phyloP scores from a whole-genome alignment of 1,140 invertebrate genomes.

The Drosophila dunni region DNA sequence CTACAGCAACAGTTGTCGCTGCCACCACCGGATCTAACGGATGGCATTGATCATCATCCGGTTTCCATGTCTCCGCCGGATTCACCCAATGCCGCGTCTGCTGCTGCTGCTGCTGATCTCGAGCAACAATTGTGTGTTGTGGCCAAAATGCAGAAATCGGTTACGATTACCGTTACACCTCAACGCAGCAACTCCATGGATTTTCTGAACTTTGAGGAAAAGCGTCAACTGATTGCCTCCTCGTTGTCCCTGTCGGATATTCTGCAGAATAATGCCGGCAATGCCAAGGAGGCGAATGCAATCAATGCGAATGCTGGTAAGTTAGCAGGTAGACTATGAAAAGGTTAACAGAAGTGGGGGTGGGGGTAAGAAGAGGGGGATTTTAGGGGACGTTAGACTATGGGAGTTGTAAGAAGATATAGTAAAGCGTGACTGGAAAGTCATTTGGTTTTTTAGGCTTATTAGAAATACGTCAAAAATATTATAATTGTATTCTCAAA shows the following conservation, averaged over 20 bases:
- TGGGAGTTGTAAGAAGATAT: no score
- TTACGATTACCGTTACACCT: slow-evolving; percentile 88
- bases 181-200: slow-evolving; percentile 94
- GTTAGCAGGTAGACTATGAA: neutral
- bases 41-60: slow-evolving; percentile 65
- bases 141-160: slow-evolving; percentile 86
- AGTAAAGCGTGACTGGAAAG: no score
- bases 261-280: slow-evolving; percentile 88
- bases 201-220: slow-evolving; percentile 95
- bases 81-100: slow-evolving; percentile 54
- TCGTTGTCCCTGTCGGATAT: slow-evolving; percentile 94
- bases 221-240: slow-evolving; percentile 94
- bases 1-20: slow-evolving; percentile 56
- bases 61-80: slow-evolving; percentile 64
- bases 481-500: no score
- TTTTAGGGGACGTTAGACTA: no score
- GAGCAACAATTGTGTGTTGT: slow-evolving; percentile 79
- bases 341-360: no score
- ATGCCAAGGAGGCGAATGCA: slow-evolving; percentile 56
- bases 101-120: slow-evolving; percentile 46
- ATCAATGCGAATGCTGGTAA: slow-evolving; percentile 70
- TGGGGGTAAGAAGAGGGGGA: no score
- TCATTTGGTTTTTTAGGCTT: no score
- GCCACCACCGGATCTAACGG: slow-evolving; percentile 49
- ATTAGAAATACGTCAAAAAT: no score